These are phyloP conservation scores for Scophthalmus maximus DNA, from an alignment of 2,113 vertebrate genomes.

Conservation along the genomic window DNA sequence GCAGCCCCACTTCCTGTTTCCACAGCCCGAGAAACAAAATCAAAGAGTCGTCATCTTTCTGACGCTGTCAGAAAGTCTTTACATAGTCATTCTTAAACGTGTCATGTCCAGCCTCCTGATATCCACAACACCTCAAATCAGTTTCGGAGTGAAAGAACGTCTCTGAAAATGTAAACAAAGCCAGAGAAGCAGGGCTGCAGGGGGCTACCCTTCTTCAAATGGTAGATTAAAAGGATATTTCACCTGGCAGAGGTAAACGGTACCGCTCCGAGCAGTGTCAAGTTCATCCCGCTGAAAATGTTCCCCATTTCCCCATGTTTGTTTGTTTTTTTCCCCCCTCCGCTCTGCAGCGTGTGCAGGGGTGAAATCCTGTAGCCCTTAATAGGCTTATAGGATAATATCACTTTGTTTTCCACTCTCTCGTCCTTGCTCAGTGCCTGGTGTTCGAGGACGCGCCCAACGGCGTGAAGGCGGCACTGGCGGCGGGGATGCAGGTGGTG, in stretches of 20 bases:
- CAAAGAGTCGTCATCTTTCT: too few species aligned
- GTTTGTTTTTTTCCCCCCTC: conserved; percentile 14
- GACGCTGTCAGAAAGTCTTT: too few species aligned
- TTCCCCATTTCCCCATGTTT: conserved; percentile 24
- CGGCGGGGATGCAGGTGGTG: conserved; percentile 93
- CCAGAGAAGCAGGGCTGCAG: neutral
- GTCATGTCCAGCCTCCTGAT: neutral
- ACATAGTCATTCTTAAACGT: too few species aligned
- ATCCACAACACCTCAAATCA: neutral
- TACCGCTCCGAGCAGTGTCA: conserved; percentile 13
- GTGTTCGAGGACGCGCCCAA: conserved; percentile 95
- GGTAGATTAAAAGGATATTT: conserved; percentile 41
- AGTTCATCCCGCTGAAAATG: conserved; percentile 33
- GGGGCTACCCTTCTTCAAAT: conserved; percentile 6
- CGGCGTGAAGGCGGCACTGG: conserved; percentile 87
- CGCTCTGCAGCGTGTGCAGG: neutral
- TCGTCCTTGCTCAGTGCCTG: conserved; percentile 84
- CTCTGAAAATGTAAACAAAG: conserved; percentile 14
- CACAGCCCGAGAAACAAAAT: too few species aligned
- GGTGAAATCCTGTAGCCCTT: conserved; percentile 24
- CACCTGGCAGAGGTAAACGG: conserved; percentile 2
- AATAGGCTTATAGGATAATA: conserved; percentile 48
- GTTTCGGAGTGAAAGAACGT: neutral
- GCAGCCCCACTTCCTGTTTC: too few species aligned
- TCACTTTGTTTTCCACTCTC: conserved; percentile 25